These are phyloP conservation scores for Callithrix jacchus DNA, from an alignment of 2,113 vertebrate species.

Conservation along the genomic window DNA sequence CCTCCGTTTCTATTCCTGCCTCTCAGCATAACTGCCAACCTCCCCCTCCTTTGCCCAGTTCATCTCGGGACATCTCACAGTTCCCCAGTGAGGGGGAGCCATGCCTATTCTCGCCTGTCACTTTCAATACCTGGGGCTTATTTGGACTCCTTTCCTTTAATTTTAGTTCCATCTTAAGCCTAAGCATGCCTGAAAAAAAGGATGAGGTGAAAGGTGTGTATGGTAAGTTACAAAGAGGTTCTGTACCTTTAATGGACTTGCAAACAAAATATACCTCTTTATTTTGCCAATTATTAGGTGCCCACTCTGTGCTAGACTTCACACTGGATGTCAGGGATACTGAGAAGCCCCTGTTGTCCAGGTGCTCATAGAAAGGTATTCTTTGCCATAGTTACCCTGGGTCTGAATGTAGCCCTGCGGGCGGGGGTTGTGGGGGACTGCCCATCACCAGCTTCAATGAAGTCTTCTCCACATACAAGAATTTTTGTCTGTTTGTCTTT, in stretches of 20 bases:
- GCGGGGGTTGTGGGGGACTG: neutral
- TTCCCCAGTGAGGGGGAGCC: neutral
- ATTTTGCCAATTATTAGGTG: neutral
- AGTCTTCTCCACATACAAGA: neutral
- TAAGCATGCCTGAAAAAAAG: neutral
- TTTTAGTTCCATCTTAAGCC: neutral
- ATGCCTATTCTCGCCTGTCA: neutral
- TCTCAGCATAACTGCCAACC: neutral
- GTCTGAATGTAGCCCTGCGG: neutral
- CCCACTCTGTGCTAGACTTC: neutral
- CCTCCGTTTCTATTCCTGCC: neutral
- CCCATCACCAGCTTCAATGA: neutral
- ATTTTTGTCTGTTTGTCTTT: neutral
- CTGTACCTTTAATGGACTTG: neutral
- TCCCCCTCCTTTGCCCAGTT: neutral
- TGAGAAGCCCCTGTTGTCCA: neutral
- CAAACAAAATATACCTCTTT: neutral
- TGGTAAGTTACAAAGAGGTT: neutral
- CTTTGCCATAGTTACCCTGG: neutral
- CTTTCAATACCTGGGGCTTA: neutral
- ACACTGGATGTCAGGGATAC: too few species aligned
- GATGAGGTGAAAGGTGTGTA: neutral
- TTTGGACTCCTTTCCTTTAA: constrained; percentile 3
- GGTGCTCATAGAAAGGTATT: neutral
- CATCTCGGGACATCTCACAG: neutral